Base-by-base conservation (phyloP, 92 coral and sea anemone species). In the Epizoanthus stellaris region DNA sequence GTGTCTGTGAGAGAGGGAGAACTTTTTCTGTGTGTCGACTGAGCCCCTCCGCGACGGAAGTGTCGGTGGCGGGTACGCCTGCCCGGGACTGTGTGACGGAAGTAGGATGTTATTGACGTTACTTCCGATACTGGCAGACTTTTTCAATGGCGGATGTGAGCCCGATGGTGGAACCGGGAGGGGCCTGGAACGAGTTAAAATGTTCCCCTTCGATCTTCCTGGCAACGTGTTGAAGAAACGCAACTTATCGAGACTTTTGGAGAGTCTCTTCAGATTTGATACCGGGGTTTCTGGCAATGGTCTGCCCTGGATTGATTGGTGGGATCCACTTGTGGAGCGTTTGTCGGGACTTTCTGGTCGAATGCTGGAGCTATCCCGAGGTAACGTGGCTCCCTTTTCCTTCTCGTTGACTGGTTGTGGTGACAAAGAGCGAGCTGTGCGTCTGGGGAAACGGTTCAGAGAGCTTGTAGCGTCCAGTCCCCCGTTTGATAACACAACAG, bases 71-170 rank as follows among this genome's bases (percentile, higher is more conserved):
- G 68, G 80, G 43, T 3, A 11, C 14, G 56, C 12, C 10, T 52
- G 56, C 13, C 43, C 40, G 15, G 42, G 83, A 4, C 66, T 74
- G 30, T 3, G 53, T 56, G 90, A 80, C 66, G 82, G 82, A 49
- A 73, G 80, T 9, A 94, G 73, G 30, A 89, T 86, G 68, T 89
- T 91, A 70, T 92, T 91, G n/a, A 90, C 87, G 23, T 91, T 85
- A 11, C 93, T 90, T 47, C 98, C 98, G 74, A 89, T 89, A 75
- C 98, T 94, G 71, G 94, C 92, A 10, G 98, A 94, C 84, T 92
- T 94, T 0, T 88, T 89, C 45, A 94, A 80, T 62, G 84, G 68
- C 14, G 92, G 90, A 70, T 40, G 93, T 21, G 83, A 63, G 59
- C 72, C 83, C 23, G 84, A 61, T 19, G 91, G 92, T 20, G 82